Evolutionary conservation across 2,113 vertebrate genomes (phyloP).

Genomic region (Xenopus laevis): DNA sequence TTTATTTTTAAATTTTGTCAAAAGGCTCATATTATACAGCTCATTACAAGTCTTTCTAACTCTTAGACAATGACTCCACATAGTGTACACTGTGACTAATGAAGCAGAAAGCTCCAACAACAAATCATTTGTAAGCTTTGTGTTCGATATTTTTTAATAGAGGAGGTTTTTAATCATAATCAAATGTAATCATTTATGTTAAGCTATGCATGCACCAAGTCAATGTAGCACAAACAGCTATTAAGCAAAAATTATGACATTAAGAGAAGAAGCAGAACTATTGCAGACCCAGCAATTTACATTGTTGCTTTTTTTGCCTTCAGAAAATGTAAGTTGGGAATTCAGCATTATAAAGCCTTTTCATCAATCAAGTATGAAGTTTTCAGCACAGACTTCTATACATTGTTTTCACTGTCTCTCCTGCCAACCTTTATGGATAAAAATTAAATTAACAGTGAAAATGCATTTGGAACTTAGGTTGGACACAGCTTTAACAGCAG

Average conservation of each 20-base stretch:
- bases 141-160: slow-evolving; percentile 50
- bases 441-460: no score
- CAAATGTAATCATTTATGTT: slow-evolving; percentile 78
- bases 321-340: slow-evolving; percentile 28
- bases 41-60: slow-evolving; percentile 73
- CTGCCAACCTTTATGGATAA: no score
- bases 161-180: slow-evolving; percentile 76
- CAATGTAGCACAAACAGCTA: slow-evolving; percentile 84
- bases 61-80: slow-evolving; percentile 74
- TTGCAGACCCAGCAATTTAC: slow-evolving; percentile 71
- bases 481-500: no score
- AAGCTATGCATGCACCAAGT: slow-evolving; percentile 76
- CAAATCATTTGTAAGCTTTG: slow-evolving; percentile 64
- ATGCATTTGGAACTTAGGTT: no score
- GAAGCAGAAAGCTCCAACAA: slow-evolving; percentile 70
- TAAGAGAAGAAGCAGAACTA: slow-evolving; percentile 58
- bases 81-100: slow-evolving; percentile 68
- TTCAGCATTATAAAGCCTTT: slow-evolving; percentile 18
- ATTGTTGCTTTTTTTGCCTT: not conserved
- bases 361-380: slow-evolving; percentile 42
- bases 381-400: not conserved
- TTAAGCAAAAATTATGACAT: slow-evolving; percentile 76
- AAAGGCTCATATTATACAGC: slow-evolving; percentile 68
- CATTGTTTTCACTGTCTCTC: no score
- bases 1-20: slow-evolving; percentile 61